Base-by-base conservation (phyloP, 2,797 vertebrate genomes). In the Distichodus sexfasciatus region DNA sequence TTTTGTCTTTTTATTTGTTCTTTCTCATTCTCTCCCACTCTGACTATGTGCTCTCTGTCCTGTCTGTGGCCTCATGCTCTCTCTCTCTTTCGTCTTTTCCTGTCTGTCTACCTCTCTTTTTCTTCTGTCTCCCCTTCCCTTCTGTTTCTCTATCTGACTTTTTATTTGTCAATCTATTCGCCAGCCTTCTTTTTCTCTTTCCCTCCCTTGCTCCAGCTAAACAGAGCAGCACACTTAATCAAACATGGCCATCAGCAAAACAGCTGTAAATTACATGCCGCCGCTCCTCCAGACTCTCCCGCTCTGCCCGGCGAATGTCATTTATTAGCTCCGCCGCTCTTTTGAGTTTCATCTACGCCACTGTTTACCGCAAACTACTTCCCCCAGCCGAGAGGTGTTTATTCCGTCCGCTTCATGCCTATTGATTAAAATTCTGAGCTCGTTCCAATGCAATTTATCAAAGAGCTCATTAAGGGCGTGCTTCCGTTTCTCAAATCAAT, bases 171-270 rank as follows among this genome's bases (percentile, higher is more conserved):
- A n/a, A n/a, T n/a, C n/a, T n/a, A n/a, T n/a, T n/a, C n/a, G n/a
- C n/a, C n/a, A n/a, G n/a, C 14, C 6, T 24, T 10, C 38, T 7
- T 10, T 28, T 21, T 8, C 51, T 38, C 24, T 23, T 53, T 3
- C 31, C 24, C 10, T 50, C 50, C 71, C 77, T 43, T 63, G 69
- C 62, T 61, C 38, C 78, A 66, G 47, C 65, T 75, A 75, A 69
- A 75, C 74, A 78, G 47, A 75, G 69, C 72, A 43, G 36, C 73
- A 78, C 64, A 26, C 64, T 19, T 70, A 26, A 9, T 76, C 59
- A 68, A 67, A 64, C 64, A 9, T 35, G 31, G 50, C 53, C 63
- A 40, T 47, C 31, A 17, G 55, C 15, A 10, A 55, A 26, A 55
- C 66, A 36, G 28, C 33, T 44, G 26, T 65, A 65, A 65, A 65